Evolutionary conservation across 2,888 invertebrate genomes (phyloP).

Genomic region (Ophion slaviceki): DNA sequence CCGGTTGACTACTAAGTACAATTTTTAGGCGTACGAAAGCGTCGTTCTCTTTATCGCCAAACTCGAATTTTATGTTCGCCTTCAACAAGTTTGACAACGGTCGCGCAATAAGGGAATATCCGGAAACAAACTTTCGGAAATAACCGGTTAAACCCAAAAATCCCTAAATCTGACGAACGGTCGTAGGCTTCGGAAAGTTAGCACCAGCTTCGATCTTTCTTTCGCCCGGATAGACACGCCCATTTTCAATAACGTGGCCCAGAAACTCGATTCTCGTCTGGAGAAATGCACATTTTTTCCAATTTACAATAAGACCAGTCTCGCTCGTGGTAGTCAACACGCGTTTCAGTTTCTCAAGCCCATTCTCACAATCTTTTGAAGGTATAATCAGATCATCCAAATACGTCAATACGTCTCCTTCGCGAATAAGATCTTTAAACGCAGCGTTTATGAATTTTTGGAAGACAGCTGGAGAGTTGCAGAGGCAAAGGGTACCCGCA

Average conservation of each 20-base stretch:
- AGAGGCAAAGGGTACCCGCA: slow-evolving; percentile 8
- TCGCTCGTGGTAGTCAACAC: neutral
- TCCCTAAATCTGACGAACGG: neutral
- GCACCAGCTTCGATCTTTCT: neutral
- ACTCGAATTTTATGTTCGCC: neutral
- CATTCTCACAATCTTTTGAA: neutral
- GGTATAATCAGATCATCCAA: slow-evolving; percentile 10
- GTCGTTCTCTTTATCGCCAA: neutral
- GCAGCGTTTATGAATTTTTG: neutral
- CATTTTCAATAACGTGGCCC: neutral
- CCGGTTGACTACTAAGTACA: neutral
- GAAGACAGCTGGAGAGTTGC: neutral
- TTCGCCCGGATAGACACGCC: neutral
- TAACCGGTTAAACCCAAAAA: slow-evolving; percentile 15
- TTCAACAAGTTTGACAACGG: slow-evolving; percentile 12
- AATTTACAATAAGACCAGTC: neutral
- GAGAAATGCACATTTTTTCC: neutral
- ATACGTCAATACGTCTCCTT: neutral
- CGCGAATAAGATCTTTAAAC: slow-evolving; percentile 6
- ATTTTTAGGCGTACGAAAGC: slow-evolving; percentile 4
- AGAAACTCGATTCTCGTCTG: slow-evolving; percentile 8
- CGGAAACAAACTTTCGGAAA: slow-evolving; percentile 3
- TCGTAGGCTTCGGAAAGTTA: neutral
- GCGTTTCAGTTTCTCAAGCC: neutral
- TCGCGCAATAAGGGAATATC: neutral